Evolutionary conservation across 2,113 vertebrate species (phyloP), one percentile per base, ranked within the genome.

Genomic region (Notothenia rossii): DNA sequence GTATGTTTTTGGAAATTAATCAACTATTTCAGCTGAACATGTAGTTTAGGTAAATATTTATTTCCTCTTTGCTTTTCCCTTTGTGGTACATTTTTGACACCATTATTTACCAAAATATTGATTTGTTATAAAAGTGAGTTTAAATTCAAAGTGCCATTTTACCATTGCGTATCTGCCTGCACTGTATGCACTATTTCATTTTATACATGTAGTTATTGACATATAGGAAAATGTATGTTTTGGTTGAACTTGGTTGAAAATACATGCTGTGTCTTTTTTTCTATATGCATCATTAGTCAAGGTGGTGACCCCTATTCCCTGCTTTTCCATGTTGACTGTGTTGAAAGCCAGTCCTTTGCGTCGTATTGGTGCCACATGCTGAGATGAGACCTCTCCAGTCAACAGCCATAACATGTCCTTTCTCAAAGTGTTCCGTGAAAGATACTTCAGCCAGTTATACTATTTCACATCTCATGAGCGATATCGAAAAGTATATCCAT

Each of bases 361-460:
- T 85, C 66, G 86, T 93, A 90, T 89, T 91, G 81, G 83, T 88
- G 81, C 88, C 88, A 83, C 93, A 91, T 92, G 92, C 88, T 72
- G 85, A 71, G 86, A 18, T 53, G 67, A 58, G 81, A 79, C 71
- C 58, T 56, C 83, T 88, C 63, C 77, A 68, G 55, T 50, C 73
- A 48, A 64, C 68, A 64, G 58, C 75, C 70, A 75, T 56, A 81
- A 61, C 36, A 59, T 89, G 71, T 69, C 65, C 79, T 59, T 43
- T 79, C 59, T 75, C 53, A 45, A 51, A 76, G 71, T 60, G 50
- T 14, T 49, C 2, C 7, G 33, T 69, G 53, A 80, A 65, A 51
- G 56, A 67, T 50, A 43, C 66, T 50, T 78, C 29, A 66, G 2
- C 60, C 43, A 22, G 79, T 79, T 70, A 15, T 40, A 33, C 71